These are phyloP conservation scores for Tridacna gigas DNA, from an alignment of 2,888 invertebrate genomes.

Conservation along the genomic window DNA sequence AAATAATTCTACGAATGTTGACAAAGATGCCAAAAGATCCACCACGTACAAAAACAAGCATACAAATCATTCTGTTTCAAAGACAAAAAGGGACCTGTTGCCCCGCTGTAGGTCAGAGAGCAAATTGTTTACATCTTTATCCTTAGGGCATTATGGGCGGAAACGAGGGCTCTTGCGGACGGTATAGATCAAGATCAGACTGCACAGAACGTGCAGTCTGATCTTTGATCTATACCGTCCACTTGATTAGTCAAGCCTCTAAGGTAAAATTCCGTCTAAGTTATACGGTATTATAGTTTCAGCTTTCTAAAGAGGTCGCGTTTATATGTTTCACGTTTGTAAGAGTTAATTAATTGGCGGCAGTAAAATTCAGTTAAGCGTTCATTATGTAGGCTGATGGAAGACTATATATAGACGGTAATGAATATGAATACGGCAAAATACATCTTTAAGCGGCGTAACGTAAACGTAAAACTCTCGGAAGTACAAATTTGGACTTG, in stretches of 20 bases:
- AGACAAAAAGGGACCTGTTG: neutral
- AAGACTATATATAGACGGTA: slow-evolving; percentile 14
- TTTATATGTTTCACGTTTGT: too few species aligned
- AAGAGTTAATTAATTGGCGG: neutral
- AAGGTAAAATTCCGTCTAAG: too few species aligned
- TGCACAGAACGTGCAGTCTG: too few species aligned
- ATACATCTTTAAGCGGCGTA: neutral
- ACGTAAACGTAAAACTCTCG: neutral
- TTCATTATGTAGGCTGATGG: slow-evolving; percentile 10
- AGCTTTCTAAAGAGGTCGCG: too few species aligned
- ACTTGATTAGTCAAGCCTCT: too few species aligned
- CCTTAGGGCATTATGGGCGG: too few species aligned
- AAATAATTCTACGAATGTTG: too few species aligned
- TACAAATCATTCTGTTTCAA: neutral
- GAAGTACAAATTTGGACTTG: neutral
- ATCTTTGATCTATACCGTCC: too few species aligned
- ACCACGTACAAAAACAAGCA: neutral
- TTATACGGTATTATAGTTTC: too few species aligned
- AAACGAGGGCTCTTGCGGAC: too few species aligned
- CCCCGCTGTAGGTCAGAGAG: neutral
- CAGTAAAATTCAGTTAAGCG: slow-evolving; percentile 19
- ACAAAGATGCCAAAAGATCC: too few species aligned
- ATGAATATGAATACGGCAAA: neutral
- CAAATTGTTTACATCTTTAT: slow-evolving; percentile 8
- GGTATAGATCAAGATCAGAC: too few species aligned